Base-by-base conservation (phyloP, 2,888 invertebrate genomes). In the Lapara coniferarum region DNA sequence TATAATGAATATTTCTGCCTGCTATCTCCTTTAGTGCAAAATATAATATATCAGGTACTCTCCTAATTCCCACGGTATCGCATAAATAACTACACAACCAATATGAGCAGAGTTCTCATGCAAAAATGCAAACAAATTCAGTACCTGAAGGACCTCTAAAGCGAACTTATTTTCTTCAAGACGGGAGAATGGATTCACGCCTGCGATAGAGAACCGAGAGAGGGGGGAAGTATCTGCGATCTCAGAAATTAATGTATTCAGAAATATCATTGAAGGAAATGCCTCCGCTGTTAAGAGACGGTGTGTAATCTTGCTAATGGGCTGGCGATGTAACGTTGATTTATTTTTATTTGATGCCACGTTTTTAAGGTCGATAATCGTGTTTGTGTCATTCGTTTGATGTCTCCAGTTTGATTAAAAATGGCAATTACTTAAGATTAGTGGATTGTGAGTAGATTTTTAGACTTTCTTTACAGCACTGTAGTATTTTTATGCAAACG, bases 221-320 rank as follows among this genome's bases (percentile, higher is more conserved):
- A n/a, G 59, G 49, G 49, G 16, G 12, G 46, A 46, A 46, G 44
- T 44, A 16, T 25, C 25, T 57, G 57, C 63, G 46, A 63, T 63
- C 75, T 74, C 69, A 73, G 71, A 73, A 77, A 77, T 77, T 76
- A 76, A 77, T 77, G 75, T 77, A 77, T 77, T 77, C 77, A 71
- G 71, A 71, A 76, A 77, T 74, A 77, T 77, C 72, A 77, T 75
- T 63, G 63, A 63, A 59, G 59, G 59, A 59, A 63, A 63, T 63
- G 63, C 63, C 49, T 63, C 49, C 16, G 46, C 59, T 63, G 46
- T 63, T 63, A 63, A 63, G 63, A 63, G 63, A 63, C 63, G 63
- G 49, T 63, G 59, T 59, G 63, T 63, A 63, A 63, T 63, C 63
- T 63, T 19, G 13, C 63, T 63, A 63, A 63, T 63, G 63, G 63